Conservation (phyloP, 2,888 invertebrate species). For the Hypomecis atomaria region DNA sequence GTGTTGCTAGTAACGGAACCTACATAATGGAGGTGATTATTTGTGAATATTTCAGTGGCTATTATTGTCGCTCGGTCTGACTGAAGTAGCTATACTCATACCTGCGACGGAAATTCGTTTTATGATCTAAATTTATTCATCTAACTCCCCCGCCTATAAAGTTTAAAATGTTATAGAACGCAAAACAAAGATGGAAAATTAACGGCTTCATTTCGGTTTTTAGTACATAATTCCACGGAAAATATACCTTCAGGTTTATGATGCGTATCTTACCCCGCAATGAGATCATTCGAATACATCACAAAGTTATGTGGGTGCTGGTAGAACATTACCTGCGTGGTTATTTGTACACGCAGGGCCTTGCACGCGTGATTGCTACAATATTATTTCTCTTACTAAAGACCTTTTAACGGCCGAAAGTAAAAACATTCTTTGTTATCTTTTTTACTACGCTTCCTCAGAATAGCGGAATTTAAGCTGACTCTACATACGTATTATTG, state of each 20-base stretch:
- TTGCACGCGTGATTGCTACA: constrained; percentile 21
- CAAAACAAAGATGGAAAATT: constrained; percentile 37
- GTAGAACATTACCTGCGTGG: constrained; percentile 28
- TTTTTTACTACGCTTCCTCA: not conserved
- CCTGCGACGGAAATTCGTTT: constrained; percentile 16
- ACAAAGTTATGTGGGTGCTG: constrained; percentile 39
- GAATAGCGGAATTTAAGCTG: too few species aligned
- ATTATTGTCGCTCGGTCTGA: constrained; percentile 4
- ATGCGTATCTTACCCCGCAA: constrained; percentile 34
- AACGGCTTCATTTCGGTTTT: constrained; percentile 37
- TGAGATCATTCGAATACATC: constrained; percentile 39
- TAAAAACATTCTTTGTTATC: not conserved
- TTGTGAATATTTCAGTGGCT: constrained; percentile 33
- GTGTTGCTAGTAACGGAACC: constrained; percentile 17
- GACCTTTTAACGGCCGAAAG: not conserved
- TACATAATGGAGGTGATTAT: constrained; percentile 23
- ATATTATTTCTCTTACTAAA: constrained; percentile 12
- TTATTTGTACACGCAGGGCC: constrained; percentile 7
- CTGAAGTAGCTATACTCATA: constrained; percentile 6
- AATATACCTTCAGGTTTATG: constrained; percentile 36
- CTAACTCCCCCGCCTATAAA: constrained; percentile 27
- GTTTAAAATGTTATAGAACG: constrained; percentile 31
- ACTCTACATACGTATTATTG: not conserved
- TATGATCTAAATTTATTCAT: constrained; percentile 24
- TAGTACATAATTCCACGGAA: constrained; percentile 34